Evolutionary conservation across 2,797 vertebrate genomes (phyloP).

Genomic region (Tapirus indicus): DNA sequence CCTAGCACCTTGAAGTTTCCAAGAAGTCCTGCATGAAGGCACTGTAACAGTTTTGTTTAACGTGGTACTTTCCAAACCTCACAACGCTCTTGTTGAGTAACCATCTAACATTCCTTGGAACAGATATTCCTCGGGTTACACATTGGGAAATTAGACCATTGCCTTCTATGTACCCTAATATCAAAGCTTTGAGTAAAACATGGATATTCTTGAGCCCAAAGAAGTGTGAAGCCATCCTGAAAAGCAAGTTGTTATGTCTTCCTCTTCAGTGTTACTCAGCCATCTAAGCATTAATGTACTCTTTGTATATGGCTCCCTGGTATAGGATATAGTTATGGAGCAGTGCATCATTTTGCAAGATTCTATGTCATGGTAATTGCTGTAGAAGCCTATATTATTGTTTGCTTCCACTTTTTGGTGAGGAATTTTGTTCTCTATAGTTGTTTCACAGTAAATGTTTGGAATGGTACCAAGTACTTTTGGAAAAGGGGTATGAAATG

Average conservation of each 20-base stretch:
- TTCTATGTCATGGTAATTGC: not conserved
- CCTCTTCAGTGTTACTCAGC: not conserved
- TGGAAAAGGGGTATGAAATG: slow-evolving; percentile 24
- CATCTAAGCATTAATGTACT: not conserved
- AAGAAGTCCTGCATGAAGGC: not conserved
- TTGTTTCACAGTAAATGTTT: not conserved
- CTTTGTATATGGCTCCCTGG: not conserved
- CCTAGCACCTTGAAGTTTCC: not conserved
- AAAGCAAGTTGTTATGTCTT: not conserved
- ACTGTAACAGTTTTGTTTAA: not conserved
- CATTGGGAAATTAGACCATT: not conserved
- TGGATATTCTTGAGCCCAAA: not conserved
- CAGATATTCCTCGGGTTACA: slow-evolving; percentile 2
- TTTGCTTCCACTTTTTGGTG: not conserved
- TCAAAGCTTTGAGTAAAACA: slow-evolving; percentile 39
- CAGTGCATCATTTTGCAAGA: not conserved
- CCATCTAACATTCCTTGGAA: not conserved
- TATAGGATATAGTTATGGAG: not conserved
- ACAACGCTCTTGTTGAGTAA: not conserved
- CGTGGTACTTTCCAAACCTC: not conserved
- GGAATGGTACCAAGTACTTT: not conserved
- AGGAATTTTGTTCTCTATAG: slow-evolving; percentile 16
- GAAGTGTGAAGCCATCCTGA: not conserved
- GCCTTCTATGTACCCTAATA: slow-evolving; percentile 27
- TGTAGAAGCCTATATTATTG: not conserved